phyloP scores from a whole-genome alignment of 2,113 vertebrate species.

The Albula glossodonta region DNA sequence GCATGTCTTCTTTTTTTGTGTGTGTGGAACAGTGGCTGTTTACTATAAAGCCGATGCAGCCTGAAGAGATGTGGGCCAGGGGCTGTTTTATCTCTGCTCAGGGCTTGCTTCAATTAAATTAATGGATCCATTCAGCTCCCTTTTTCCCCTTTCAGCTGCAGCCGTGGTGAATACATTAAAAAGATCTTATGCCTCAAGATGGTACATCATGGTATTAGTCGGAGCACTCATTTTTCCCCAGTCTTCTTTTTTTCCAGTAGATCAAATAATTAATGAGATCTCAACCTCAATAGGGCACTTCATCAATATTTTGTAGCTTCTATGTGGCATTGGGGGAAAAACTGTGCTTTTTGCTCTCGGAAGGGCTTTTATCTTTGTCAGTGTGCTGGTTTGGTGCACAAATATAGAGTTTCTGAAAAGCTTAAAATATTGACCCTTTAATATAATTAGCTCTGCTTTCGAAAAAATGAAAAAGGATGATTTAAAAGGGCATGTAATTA shows the following conservation, averaged over 20 bases:
- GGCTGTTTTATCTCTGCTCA: slow-evolving; percentile 99
- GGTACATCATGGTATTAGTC: slow-evolving; percentile 91
- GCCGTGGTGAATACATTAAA: slow-evolving; percentile 95
- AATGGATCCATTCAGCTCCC: slow-evolving; percentile 98
- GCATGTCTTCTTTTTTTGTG: slow-evolving; percentile 71
- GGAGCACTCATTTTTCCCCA: slow-evolving; percentile 75
- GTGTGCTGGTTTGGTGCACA: slow-evolving; percentile 57
- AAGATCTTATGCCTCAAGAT: slow-evolving; percentile 98
- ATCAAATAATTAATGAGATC: slow-evolving; percentile 89
- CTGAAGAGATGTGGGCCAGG: slow-evolving; percentile 88
- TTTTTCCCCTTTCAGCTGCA: slow-evolving; percentile 88
- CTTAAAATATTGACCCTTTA: slow-evolving; percentile 73
- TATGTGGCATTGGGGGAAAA: slow-evolving; percentile 64
- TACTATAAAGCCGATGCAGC: slow-evolving; percentile 83
- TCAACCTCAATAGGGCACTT: slow-evolving; percentile 73
- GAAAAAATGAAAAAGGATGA: slow-evolving; percentile 1
- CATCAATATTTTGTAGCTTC: slow-evolving; percentile 74
- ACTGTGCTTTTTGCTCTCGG: slow-evolving; percentile 54
- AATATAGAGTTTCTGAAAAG: slow-evolving; percentile 66
- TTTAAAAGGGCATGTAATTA: background rate
- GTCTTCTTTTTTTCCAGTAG: slow-evolving; percentile 77
- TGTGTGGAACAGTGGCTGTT: slow-evolving; percentile 90
- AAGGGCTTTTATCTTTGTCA: slow-evolving; percentile 70
- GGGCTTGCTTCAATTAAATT: slow-evolving; percentile 99
- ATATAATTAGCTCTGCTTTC: slow-evolving; percentile 43